Percentiles rank a stretch among this genome's conserved stretches.
Evolutionary conservation across 2,113 vertebrate genomes (phyloP).

Genomic region (Colossoma macropomum): DNA sequence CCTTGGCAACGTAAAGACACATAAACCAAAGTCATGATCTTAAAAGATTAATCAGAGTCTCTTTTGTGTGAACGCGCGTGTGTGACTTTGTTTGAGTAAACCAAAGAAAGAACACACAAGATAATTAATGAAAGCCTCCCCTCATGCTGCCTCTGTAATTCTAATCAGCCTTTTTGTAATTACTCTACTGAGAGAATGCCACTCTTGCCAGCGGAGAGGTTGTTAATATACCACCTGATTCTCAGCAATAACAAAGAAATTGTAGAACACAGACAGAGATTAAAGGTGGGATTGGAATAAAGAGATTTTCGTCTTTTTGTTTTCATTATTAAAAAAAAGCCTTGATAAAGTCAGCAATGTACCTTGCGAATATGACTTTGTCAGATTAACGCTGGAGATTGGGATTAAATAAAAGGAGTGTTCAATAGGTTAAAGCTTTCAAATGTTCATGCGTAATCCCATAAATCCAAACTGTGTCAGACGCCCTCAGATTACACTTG

Average conservation of each 20-base stretch:
- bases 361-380: slow-evolving; percentile 23
- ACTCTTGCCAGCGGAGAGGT: slow-evolving; percentile 55
- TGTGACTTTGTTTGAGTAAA: slow-evolving; percentile 60
- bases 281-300: slow-evolving; percentile 44
- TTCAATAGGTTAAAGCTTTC: slow-evolving; percentile 17
- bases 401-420: slow-evolving; percentile 39
- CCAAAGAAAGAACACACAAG: slow-evolving; percentile 61
- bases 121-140: slow-evolving; percentile 67
- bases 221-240: slow-evolving; percentile 67
- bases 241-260: slow-evolving; percentile 50
- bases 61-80: slow-evolving; percentile 46
- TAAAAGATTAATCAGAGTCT: slow-evolving; percentile 54
- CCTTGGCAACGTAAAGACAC: slow-evolving; percentile 44
- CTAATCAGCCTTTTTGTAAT: slow-evolving; percentile 71
- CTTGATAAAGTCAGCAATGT: background rate
- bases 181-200: slow-evolving; percentile 67
- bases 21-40: slow-evolving; percentile 55
- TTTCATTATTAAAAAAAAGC: background rate
- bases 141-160: slow-evolving; percentile 68
- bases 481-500: slow-evolving; percentile 12
- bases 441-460: slow-evolving; percentile 32
- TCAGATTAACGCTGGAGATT: slow-evolving; percentile 33
- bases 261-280: slow-evolving; percentile 34
- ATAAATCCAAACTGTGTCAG: background rate
- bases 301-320: slow-evolving; percentile 35